Conservation (phyloP, 2,797 vertebrate genomes). For the Calcarius lapponicus region DNA sequence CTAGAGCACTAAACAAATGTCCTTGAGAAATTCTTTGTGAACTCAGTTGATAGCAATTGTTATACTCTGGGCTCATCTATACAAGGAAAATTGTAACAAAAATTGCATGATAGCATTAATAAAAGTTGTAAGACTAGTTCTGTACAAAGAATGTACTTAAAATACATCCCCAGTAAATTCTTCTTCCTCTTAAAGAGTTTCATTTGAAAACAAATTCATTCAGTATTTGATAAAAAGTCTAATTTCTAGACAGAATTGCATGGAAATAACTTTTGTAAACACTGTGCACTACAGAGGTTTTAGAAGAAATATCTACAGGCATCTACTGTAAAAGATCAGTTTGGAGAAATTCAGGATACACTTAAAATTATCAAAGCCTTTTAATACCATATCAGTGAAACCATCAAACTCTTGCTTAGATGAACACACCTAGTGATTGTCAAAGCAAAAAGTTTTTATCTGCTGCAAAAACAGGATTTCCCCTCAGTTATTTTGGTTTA, state of each 20-base stretch:
- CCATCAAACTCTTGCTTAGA: constrained; percentile 36
- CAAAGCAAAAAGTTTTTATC: constrained; percentile 14
- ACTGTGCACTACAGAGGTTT: background rate
- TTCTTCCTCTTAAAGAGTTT: background rate
- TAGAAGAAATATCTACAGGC: constrained; percentile 13
- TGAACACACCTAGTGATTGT: constrained; percentile 26
- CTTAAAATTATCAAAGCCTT: background rate
- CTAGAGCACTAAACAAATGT: background rate
- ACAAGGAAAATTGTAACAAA: background rate
- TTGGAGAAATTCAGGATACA: constrained; percentile 15
- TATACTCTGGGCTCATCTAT: background rate
- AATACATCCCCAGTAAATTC: background rate
- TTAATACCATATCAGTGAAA: background rate
- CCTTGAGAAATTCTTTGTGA: background rate
- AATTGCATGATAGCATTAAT: background rate
- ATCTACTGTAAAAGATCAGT: constrained; percentile 23
- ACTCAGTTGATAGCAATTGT: background rate
- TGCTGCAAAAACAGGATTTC: constrained; percentile 15
- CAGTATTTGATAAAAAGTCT: background rate
- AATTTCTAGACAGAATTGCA: constrained; percentile 13
- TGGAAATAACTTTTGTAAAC: constrained; percentile 2
- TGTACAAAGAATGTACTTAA: background rate
- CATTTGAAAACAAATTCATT: background rate
- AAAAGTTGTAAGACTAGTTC: background rate
- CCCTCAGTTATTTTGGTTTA: constrained; percentile 1